Conservation (phyloP, 2,888 invertebrate species). For the Epistrophe grossulariae region DNA sequence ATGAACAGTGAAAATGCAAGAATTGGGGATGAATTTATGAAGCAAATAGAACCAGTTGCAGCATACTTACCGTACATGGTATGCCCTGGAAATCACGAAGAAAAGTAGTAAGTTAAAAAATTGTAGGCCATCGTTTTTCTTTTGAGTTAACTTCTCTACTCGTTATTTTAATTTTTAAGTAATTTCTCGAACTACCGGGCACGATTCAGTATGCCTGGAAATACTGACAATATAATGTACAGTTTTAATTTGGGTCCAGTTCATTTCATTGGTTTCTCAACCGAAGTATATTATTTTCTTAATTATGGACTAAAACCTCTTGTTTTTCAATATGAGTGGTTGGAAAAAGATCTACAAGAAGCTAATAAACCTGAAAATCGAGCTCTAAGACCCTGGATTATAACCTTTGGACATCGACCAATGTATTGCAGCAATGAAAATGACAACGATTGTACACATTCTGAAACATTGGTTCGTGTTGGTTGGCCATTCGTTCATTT, state of each 20-base stretch:
- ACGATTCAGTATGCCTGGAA: constrained; percentile 96
- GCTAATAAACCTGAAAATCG: constrained; percentile 92
- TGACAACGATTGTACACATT: constrained; percentile 90
- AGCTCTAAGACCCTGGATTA: constrained; percentile 90
- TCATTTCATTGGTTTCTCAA: constrained; percentile 95
- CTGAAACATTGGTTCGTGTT: constrained; percentile 87
- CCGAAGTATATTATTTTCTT: constrained; percentile 97
- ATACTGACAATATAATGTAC: constrained; percentile 89
- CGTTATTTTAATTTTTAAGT: constrained; percentile 84
- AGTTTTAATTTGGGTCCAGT: constrained; percentile 95
- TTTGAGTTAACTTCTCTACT: constrained; percentile 3
- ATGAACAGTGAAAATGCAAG: constrained; percentile 92
- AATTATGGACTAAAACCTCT: constrained; percentile 93
- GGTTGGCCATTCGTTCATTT: constrained; percentile 88
- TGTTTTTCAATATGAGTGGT: constrained; percentile 94
- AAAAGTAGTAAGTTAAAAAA: constrained; percentile 87
- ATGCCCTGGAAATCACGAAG: constrained; percentile 96
- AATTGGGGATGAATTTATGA: constrained; percentile 97
- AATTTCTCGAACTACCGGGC: constrained; percentile 98
- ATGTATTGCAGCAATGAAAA: constrained; percentile 96
- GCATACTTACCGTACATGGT: constrained; percentile 97
- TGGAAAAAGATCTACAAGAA: constrained; percentile 90
- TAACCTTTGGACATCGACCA: constrained; percentile 93
- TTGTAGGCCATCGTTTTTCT: background rate
- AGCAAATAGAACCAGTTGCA: constrained; percentile 95